Evolutionary conservation across 2,797 vertebrate species (phyloP).

Genomic region (Peromyscus aztecus): DNA sequence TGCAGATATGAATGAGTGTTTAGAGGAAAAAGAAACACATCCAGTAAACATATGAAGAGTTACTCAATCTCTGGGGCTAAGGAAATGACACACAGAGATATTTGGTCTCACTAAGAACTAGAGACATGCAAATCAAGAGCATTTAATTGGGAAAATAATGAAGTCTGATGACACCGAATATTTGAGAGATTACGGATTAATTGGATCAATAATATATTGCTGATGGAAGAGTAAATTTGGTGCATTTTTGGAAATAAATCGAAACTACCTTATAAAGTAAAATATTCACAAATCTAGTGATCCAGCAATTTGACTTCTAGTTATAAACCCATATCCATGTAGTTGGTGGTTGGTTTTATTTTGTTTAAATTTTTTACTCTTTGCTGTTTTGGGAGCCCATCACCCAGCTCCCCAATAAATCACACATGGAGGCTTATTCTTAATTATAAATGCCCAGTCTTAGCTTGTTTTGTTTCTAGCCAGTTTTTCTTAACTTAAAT

Average conservation of each 20-base stretch:
- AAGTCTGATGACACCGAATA: background rate
- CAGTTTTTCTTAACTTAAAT: too few relatives aligned
- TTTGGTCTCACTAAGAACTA: background rate
- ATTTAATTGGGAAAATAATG: background rate
- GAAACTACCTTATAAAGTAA: background rate
- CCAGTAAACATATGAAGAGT: background rate
- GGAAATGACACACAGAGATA: background rate
- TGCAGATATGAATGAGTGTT: too few relatives aligned
- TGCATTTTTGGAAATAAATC: background rate
- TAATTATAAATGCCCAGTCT: too few relatives aligned
- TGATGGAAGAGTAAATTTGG: background rate
- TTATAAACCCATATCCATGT: background rate
- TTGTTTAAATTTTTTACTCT: background rate
- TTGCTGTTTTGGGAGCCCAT: too few relatives aligned
- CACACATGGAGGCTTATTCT: too few relatives aligned
- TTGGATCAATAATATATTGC: background rate
- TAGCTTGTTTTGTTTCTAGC: too few relatives aligned
- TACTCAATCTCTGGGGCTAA: background rate
- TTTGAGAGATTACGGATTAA: background rate
- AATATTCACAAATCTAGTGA: slow-evolving; percentile 34
- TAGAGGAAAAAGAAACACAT: background rate
- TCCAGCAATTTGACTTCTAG: background rate
- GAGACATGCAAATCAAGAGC: background rate
- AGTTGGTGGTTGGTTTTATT: background rate
- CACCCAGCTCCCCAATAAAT: too few relatives aligned